A percentile compares a stretch with the other conserved stretches of the same genome.
Conservation (phyloP, 2,113 vertebrate species). For the cat (Felis catus) region DNA sequence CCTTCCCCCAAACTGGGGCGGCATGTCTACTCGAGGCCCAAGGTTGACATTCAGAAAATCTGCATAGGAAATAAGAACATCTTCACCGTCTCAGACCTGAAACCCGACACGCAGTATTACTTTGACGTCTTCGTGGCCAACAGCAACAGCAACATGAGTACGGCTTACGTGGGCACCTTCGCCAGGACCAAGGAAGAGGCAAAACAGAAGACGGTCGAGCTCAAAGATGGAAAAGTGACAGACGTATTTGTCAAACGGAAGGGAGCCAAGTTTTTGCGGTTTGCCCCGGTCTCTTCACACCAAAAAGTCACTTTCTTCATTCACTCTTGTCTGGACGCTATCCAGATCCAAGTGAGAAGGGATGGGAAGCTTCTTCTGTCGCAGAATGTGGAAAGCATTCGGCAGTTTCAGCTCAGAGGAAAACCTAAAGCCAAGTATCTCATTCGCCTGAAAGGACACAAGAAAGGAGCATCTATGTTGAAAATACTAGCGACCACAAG, state of each 20-base stretch:
- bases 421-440: constrained; percentile 97
- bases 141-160: constrained; percentile 93
- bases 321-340: constrained; percentile 93
- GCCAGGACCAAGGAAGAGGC: constrained; percentile 97
- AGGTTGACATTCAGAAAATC: constrained; percentile 91
- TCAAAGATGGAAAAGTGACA: constrained; percentile 95
- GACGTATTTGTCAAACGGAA: constrained; percentile 96
- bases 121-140: constrained; percentile 97
- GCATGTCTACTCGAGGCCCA: constrained; percentile 84
- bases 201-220: constrained; percentile 93
- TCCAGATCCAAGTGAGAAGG: constrained; percentile 94
- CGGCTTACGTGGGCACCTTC: constrained; percentile 95
- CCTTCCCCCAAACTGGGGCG: constrained; percentile 86
- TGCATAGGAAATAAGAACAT: constrained; percentile 97
- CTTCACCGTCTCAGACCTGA: constrained; percentile 95
- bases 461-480: constrained; percentile 93
- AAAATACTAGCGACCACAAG: constrained; percentile 94
- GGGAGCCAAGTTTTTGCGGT: constrained; percentile 93
- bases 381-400: constrained; percentile 93
- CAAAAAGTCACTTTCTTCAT: constrained; percentile 94
- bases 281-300: constrained; percentile 96
- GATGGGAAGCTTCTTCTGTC: constrained; percentile 95
- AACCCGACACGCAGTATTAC: constrained; percentile 96
- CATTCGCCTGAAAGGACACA: constrained; percentile 93
- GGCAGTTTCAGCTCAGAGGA: constrained; percentile 95